Percentiles rank a stretch among this genome's conserved stretches.
These are phyloP conservation scores for Ormyrus labotus DNA, from an alignment of 2,888 invertebrate species.

Conservation along the genomic window DNA sequence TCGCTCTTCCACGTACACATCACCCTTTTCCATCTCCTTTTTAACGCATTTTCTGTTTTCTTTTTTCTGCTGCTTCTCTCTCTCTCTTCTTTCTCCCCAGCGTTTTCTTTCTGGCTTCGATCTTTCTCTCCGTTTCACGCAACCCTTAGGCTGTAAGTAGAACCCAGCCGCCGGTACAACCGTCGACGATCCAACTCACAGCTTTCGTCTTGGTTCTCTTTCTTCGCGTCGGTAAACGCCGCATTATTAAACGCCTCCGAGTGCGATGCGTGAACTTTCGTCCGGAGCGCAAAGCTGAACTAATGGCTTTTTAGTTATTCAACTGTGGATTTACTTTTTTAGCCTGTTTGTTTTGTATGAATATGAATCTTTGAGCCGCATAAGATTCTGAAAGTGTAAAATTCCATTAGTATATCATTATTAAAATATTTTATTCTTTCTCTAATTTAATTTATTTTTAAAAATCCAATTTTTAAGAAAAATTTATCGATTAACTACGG, in stretches of 20 bases:
- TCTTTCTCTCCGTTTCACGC: conserved; percentile 61
- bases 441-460: too few relatives aligned
- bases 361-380: too few relatives aligned
- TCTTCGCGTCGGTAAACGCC: conserved; percentile 33
- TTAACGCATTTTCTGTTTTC: not conserved
- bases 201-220: conserved; percentile 61
- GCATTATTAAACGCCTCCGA: conserved; percentile 31
- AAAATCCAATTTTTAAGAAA: too few relatives aligned
- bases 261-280: not conserved
- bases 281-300: not conserved
- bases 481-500: too few relatives aligned
- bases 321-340: not conserved
- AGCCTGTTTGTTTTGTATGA: not conserved
- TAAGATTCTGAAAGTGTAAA: too few relatives aligned
- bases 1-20: not conserved
- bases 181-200: conserved; percentile 63
- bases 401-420: too few relatives aligned
- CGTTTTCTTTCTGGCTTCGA: conserved; percentile 44
- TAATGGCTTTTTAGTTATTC: conserved; percentile 31
- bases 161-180: conserved; percentile 53
- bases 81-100: conserved; percentile 50
- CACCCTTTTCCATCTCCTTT: too few relatives aligned
- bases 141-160: conserved; percentile 62
- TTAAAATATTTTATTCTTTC: too few relatives aligned
- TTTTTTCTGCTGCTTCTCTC: conserved; percentile 17